Percentiles rank a stretch among this genome's conserved stretches.
phyloP scores from a whole-genome alignment of 2,888 invertebrate genomes.

The Poecilus cupreus region DNA sequence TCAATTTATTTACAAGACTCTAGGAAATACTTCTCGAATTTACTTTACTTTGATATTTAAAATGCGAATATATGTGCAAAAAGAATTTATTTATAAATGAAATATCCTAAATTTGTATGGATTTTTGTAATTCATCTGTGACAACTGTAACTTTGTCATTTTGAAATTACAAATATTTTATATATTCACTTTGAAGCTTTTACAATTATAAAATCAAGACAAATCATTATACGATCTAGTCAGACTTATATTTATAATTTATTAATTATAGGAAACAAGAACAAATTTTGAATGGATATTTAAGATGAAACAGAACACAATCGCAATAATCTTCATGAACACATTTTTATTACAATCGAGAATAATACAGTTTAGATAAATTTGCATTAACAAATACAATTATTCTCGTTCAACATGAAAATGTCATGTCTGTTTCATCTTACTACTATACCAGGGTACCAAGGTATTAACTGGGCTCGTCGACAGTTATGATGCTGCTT shows the following conservation, averaged over 20 bases:
- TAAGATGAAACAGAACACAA: slow-evolving; percentile 39
- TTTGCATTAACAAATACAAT: neutral
- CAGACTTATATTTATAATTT: slow-evolving; percentile 55
- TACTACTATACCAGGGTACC: slow-evolving; percentile 47
- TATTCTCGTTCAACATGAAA: neutral
- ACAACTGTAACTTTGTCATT: slow-evolving; percentile 40
- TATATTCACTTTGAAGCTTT: slow-evolving; percentile 57
- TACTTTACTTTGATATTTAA: neutral
- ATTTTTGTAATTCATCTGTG: slow-evolving; percentile 52
- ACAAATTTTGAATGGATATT: neutral
- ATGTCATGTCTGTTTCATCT: slow-evolving; percentile 19
- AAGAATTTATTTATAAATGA: slow-evolving; percentile 31
- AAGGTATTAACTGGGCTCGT: neutral
- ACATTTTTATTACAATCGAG: slow-evolving; percentile 38
- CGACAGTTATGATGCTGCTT: too few species aligned
- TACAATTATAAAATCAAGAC: slow-evolving; percentile 54
- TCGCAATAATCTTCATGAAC: slow-evolving; percentile 1
- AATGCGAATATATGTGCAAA: slow-evolving; percentile 11
- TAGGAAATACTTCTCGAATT: neutral
- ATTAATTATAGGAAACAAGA: slow-evolving; percentile 39
- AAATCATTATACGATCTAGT: slow-evolving; percentile 57
- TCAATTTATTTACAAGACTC: neutral
- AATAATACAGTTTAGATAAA: neutral
- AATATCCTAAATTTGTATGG: slow-evolving; percentile 44
- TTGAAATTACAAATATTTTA: slow-evolving; percentile 60